These are phyloP conservation scores for Thamnaconus septentrionalis DNA, from an alignment of 2,113 vertebrate species.

Conservation along the genomic window DNA sequence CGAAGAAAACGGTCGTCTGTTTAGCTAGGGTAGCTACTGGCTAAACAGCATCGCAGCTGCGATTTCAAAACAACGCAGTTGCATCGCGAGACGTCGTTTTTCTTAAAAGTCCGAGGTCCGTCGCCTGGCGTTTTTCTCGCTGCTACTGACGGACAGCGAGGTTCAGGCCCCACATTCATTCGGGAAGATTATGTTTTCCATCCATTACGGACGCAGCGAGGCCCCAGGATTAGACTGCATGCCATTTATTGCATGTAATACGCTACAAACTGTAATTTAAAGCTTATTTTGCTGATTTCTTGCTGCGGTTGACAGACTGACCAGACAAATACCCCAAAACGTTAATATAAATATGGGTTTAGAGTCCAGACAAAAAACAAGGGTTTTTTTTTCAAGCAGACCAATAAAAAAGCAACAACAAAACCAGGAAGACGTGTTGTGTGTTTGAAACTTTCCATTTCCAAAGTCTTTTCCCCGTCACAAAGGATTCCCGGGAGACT, in stretches of 20 bases:
- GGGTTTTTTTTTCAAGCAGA: not conserved
- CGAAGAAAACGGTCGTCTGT: too few species aligned
- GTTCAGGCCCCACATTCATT: slow-evolving; percentile 5
- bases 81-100: too few species aligned
- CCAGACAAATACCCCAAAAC: slow-evolving; percentile 25
- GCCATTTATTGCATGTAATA: slow-evolving; percentile 19
- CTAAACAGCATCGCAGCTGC: too few species aligned
- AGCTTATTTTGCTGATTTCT: slow-evolving; percentile 12
- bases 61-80: too few species aligned
- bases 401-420: slow-evolving; percentile 6
- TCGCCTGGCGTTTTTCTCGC: too few species aligned
- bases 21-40: too few species aligned
- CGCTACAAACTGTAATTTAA: slow-evolving; percentile 16
- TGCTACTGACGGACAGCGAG: too few species aligned
- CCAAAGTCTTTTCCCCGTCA: slow-evolving; percentile 29
- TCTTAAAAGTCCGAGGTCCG: too few species aligned
- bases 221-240: slow-evolving; percentile 15
- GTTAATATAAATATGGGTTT: slow-evolving; percentile 17
- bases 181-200: slow-evolving; percentile 5
- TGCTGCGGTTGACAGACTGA: slow-evolving; percentile 23
- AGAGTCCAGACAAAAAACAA: slow-evolving; percentile 7
- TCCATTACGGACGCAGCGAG: slow-evolving; percentile 5
- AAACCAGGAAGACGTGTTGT: slow-evolving; percentile 29
- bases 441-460: slow-evolving; percentile 44
- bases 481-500: slow-evolving; percentile 55